A percentile compares a stretch with the other conserved stretches of the same genome.
Evolutionary conservation across 2,113 vertebrate species (phyloP).

Genomic region (Alexandromys fortis): DNA sequence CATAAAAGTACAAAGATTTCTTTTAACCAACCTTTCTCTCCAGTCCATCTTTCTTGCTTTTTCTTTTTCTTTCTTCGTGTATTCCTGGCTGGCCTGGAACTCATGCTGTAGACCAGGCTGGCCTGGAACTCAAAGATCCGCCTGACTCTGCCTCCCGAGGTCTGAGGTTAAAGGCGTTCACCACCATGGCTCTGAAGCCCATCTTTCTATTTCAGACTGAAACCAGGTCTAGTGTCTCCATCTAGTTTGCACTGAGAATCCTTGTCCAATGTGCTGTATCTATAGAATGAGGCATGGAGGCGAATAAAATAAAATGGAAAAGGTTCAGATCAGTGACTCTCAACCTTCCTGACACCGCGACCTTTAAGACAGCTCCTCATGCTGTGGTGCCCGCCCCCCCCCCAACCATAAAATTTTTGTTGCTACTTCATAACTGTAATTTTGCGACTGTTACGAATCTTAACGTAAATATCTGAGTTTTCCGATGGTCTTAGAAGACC

Average conservation of each 20-base stretch:
- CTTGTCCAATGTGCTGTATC: not conserved
- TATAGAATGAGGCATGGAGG: not conserved
- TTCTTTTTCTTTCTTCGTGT: not conserved
- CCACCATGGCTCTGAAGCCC: too few relatives aligned
- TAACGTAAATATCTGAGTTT: not conserved
- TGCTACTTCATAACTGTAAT: not conserved
- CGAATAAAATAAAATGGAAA: constrained; percentile 21
- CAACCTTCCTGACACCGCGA: not conserved
- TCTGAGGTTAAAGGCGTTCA: not conserved
- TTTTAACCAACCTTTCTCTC: too few relatives aligned
- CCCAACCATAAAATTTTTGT: not conserved
- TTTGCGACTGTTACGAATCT: not conserved
- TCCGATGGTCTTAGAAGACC: not conserved
- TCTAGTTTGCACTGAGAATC: not conserved
- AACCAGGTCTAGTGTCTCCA: not conserved
- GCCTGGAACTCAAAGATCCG: not conserved
- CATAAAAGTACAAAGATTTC: not conserved
- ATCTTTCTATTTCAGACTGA: not conserved
- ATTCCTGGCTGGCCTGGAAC: not conserved
- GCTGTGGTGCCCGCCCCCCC: not conserved
- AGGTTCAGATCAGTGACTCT: not conserved
- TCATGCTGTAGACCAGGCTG: not conserved
- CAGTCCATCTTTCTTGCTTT: not conserved
- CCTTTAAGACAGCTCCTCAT: not conserved
- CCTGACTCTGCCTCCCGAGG: not conserved